These are phyloP conservation scores for Misgurnus anguillicaudatus DNA, from an alignment of 2,113 vertebrate species.

Conservation along the genomic window DNA sequence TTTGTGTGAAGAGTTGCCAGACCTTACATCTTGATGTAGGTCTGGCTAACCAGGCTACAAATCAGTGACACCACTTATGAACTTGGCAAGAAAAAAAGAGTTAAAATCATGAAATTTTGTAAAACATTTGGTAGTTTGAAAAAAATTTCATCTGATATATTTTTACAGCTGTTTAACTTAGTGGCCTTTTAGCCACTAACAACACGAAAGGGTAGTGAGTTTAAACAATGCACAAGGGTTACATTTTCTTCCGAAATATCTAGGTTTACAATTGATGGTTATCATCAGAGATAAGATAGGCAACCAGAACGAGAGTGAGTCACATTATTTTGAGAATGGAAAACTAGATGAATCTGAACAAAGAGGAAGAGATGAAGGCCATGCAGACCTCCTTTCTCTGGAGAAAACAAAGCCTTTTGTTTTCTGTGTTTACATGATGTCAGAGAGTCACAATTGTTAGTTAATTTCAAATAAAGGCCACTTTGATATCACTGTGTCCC, in stretches of 20 bases:
- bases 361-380: conserved; percentile 30
- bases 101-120: too few relatives aligned
- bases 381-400: conserved; percentile 53
- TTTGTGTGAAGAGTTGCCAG: too few relatives aligned
- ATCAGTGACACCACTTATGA: too few relatives aligned
- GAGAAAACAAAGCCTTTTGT: conserved; percentile 23
- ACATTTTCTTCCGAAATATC: neutral
- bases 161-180: too few relatives aligned
- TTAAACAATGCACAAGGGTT: too few relatives aligned
- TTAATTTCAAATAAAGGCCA: neutral
- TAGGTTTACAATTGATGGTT: neutral
- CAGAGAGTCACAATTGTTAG: conserved; percentile 15
- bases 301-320: neutral
- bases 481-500: neutral
- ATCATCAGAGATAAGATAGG: neutral
- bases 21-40: too few relatives aligned
- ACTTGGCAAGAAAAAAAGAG: too few relatives aligned
- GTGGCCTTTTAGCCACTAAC: too few relatives aligned
- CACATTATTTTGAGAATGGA: neutral
- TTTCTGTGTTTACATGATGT: conserved; percentile 13
- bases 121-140: too few relatives aligned
- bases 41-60: too few relatives aligned
- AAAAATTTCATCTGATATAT: too few relatives aligned
- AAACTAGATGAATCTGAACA: conserved; percentile 22
- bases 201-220: too few relatives aligned